Base-by-base conservation (phyloP, 2,797 vertebrate genomes). In the Acanthurus tractus region DNA sequence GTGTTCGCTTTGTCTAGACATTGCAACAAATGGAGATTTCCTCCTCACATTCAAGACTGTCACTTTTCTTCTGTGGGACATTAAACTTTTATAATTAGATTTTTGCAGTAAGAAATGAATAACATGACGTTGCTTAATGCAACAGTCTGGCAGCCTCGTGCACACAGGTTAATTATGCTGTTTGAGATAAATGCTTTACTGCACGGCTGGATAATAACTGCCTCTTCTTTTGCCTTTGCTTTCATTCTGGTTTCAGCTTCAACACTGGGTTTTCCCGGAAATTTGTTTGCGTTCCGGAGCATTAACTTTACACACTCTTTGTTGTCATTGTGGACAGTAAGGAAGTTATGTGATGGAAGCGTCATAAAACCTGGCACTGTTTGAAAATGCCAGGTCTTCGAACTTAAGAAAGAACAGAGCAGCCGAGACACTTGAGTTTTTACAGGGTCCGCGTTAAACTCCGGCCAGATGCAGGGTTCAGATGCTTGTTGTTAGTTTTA, bases 281-380 rank as follows among this genome's bases (percentile, higher is more conserved):
- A 80, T 90, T 87, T 92, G 89, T 95, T 94, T 94, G 93, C 63
- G 93, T 96, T 95, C 93, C 92, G 81, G 86, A 85, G 90, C 90
- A 81, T 96, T 94, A 94, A 95, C 94, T 96, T 95, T 94, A 94
- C 92, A 87, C 93, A 88, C 92, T 91, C 93, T 93, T 92, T 95
- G 91, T 95, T 91, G 94, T 93, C 84, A 74, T 81, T 88, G 85
- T 83, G 78, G 89, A 92, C 86, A 79, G 86, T 85, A 76, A 62
- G 88, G 94, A 94, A 78, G 94, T 95, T 94, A 95, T 95, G 94
- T 93, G 87, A 94, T 74, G 85, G 88, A 87, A 90, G 87, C 14
- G 53, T 88, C 88, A 84, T 95, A 95, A 95, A 94, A 81, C 48
- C 55, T 74, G 29, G 84, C 82, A 55, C 85, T 79, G 80, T 93